phyloP scores from a whole-genome alignment of 2,888 invertebrate genomes.

The Cactoblastis cactorum region DNA sequence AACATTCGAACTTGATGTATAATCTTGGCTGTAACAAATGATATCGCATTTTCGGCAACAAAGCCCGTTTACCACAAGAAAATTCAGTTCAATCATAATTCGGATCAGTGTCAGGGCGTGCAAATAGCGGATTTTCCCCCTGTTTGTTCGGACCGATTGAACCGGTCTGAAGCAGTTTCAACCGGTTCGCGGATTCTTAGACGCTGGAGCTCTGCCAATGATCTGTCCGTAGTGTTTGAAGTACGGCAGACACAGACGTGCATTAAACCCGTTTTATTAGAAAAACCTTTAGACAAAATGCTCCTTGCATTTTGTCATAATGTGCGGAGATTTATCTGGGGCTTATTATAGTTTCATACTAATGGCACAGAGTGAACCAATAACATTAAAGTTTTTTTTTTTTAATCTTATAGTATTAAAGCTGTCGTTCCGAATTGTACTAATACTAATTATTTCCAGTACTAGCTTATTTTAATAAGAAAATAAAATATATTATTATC shows the following conservation, averaged over 20 bases:
- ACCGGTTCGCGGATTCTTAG: constrained; percentile 16
- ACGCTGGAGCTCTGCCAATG: constrained; percentile 46
- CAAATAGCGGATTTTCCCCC: constrained; percentile 28
- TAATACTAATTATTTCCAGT: no score
- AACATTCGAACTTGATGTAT: background rate
- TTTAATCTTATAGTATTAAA: no score
- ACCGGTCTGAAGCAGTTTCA: constrained; percentile 16
- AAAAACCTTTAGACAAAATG: constrained; percentile 40
- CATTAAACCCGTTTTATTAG: constrained; percentile 50
- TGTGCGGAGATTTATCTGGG: no score
- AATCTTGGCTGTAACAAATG: constrained; percentile 19
- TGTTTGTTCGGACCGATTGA: constrained; percentile 21
- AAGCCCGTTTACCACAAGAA: constrained; percentile 18
- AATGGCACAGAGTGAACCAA: no score
- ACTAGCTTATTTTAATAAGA: no score
- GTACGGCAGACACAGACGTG: constrained; percentile 33
- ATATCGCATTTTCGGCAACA: constrained; percentile 25
- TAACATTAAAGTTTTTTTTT: no score
- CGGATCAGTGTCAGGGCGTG: constrained; percentile 35
- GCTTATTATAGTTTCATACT: no score
- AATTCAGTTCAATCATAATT: constrained; percentile 34
- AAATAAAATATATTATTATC: no score
- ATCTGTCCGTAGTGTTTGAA: constrained; percentile 48
- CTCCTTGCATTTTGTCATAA: constrained; percentile 17
- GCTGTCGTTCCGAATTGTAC: no score